Evolutionary conservation across 2,888 invertebrate species (phyloP).

Genomic region (Hirtodrosophila duncani): DNA sequence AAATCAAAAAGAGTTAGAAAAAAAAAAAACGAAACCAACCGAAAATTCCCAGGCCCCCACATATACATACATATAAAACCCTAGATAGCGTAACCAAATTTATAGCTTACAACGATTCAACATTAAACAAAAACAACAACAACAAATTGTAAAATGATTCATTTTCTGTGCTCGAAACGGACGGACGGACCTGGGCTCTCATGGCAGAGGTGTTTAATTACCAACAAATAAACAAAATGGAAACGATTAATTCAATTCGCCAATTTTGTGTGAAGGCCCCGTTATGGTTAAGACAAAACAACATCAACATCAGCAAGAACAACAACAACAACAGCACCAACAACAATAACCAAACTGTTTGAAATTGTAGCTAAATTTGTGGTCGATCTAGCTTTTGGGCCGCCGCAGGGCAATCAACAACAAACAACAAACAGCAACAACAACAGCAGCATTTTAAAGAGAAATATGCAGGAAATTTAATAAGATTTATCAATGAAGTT

Average conservation of each 20-base stretch:
- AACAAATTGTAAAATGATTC: constrained; percentile 62
- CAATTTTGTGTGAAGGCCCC: constrained; percentile 65
- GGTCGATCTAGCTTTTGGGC: constrained; percentile 44
- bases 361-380: constrained; percentile 70
- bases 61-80: constrained; percentile 29
- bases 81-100: constrained; percentile 56
- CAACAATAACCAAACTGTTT: constrained; percentile 45
- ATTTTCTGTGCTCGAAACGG: constrained; percentile 60
- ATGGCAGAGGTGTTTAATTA: constrained; percentile 74
- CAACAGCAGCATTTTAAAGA: constrained; percentile 14
- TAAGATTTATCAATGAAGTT: too few species aligned
- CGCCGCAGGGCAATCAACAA: constrained; percentile 48
- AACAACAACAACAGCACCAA: constrained; percentile 5
- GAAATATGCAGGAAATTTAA: too few species aligned
- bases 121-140: constrained; percentile 46
- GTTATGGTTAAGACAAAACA: constrained; percentile 55
- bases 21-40: constrained; percentile 4
- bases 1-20: constrained; percentile 2
- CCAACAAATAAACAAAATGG: constrained; percentile 74
- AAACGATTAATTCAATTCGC: constrained; percentile 73
- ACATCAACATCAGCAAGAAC: constrained; percentile 7
- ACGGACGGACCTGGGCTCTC: constrained; percentile 68
- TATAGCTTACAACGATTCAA: constrained; percentile 69
- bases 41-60: constrained; percentile 61
- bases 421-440: constrained; percentile 33